Percentiles rank a stretch among this genome's conserved stretches.
phyloP scores from a whole-genome alignment of 2,113 vertebrate genomes.

The Echinops telfairi region DNA sequence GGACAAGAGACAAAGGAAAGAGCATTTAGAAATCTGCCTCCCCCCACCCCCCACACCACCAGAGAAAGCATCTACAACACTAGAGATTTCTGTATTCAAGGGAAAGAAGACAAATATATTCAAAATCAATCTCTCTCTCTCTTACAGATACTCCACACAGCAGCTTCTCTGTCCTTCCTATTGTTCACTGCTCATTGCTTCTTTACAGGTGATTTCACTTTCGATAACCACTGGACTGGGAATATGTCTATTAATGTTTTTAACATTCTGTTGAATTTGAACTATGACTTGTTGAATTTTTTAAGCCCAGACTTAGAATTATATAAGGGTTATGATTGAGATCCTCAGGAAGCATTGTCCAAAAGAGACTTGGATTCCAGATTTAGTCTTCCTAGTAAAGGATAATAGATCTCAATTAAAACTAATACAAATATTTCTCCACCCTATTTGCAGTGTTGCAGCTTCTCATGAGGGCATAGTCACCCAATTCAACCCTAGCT shows the following conservation, averaged over 20 bases:
- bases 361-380: conserved; percentile 26
- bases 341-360: background rate
- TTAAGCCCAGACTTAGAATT: background rate
- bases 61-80: background rate
- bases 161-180: background rate
- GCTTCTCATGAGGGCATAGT: background rate
- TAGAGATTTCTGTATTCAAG: background rate
- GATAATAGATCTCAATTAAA: background rate
- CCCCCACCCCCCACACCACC: background rate
- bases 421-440: background rate
- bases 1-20: background rate
- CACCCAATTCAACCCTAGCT: background rate
- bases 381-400: background rate
- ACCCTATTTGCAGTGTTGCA: background rate
- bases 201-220: conserved; percentile 1
- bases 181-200: background rate
- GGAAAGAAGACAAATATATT: background rate
- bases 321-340: conserved; percentile 11
- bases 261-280: conserved; percentile 19
- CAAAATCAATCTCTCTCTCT: background rate
- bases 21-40: background rate
- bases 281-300: background rate
- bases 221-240: background rate
- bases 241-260: background rate
- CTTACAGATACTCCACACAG: background rate